Evolutionary conservation across 2,113 vertebrate genomes (phyloP), one percentile per base, ranked within the genome.

Genomic region (Syrmaticus mikado): DNA sequence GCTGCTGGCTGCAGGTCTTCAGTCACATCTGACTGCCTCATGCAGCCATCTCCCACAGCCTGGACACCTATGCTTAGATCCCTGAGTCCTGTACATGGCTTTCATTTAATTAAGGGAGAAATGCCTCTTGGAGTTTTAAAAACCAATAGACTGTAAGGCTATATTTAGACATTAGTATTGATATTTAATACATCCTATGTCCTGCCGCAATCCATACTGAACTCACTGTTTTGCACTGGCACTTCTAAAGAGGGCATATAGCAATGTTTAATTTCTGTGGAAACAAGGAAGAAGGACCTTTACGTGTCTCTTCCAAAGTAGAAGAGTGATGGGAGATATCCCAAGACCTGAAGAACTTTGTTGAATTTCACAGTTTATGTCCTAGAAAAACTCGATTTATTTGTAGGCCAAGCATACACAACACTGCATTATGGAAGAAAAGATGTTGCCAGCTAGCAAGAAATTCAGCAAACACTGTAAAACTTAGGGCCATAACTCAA

Each of bases 61-160:
- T 43, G 36, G 25, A 65, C 11, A 9, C 24, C 15, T 50, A 20
- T 0, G 0, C 38, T 24, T 73, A 64, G 10, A 30, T 52, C 53
- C 46, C 43, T 40, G 36, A 36, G 70, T 45, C 40, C 53, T 90
- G 12, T 15, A 80, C 60, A 62, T 52, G 32, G 13, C 8, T 93
- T 19, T 32, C 28, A 72, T 34, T 46, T 82, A 16, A 45, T 1
- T 53, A 45, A 66, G 60, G 11, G 50, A 60, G 28, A 57, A 83
- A 52, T 38, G 32, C 24, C 34, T 71, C 46, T 25, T 65, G 61
- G 16, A 84, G 3, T 16, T 50, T 48, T 78, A 52, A 88, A 88
- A 93, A 40, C 9, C 65, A 36, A 27, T 79, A 46, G 57, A 58
- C n/a, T 73, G 18, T 85, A 4, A 4, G 15, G 41, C 48, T 68